These are phyloP conservation scores for Pterophyllum scalare DNA, from an alignment of 2,113 vertebrate species.

Conservation along the genomic window DNA sequence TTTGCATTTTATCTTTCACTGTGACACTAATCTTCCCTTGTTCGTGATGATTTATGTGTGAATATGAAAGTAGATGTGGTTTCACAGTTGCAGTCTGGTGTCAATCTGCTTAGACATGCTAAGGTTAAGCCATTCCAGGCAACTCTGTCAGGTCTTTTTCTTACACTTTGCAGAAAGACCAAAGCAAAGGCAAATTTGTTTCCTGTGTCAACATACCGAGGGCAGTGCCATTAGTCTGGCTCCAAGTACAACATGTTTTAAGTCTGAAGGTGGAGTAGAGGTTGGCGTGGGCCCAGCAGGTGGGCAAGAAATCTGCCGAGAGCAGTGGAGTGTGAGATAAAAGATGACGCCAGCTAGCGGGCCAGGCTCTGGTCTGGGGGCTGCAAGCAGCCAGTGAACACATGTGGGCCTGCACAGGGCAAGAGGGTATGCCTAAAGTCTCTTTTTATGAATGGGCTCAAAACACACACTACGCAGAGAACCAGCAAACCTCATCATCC, in stretches of 20 bases:
- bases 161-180: slow-evolving; percentile 1
- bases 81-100: not conserved
- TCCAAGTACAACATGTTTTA: slow-evolving; percentile 56
- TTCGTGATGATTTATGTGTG: not conserved
- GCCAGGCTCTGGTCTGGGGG: slow-evolving; percentile 39
- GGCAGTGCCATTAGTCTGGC: slow-evolving; percentile 1
- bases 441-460: not conserved
- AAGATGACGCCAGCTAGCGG: slow-evolving; percentile 38
- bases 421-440: not conserved
- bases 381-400: slow-evolving; percentile 18
- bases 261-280: slow-evolving; percentile 46
- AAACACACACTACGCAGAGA: not conserved
- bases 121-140: not conserved
- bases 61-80: not conserved
- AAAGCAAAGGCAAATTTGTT: slow-evolving; percentile 33
- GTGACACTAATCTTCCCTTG: not conserved
- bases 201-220: slow-evolving; percentile 36
- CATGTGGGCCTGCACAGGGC: not conserved
- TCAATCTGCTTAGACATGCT: slow-evolving; percentile 13
- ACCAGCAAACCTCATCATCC: slow-evolving; percentile 1
- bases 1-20: not conserved
- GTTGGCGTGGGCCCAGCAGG: slow-evolving; percentile 63
- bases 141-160: not conserved
- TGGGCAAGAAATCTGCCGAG: slow-evolving; percentile 63
- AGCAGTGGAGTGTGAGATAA: slow-evolving; percentile 44